These are phyloP conservation scores for Epinotia nisella DNA, from an alignment of 2,888 invertebrate species.

Conservation along the genomic window DNA sequence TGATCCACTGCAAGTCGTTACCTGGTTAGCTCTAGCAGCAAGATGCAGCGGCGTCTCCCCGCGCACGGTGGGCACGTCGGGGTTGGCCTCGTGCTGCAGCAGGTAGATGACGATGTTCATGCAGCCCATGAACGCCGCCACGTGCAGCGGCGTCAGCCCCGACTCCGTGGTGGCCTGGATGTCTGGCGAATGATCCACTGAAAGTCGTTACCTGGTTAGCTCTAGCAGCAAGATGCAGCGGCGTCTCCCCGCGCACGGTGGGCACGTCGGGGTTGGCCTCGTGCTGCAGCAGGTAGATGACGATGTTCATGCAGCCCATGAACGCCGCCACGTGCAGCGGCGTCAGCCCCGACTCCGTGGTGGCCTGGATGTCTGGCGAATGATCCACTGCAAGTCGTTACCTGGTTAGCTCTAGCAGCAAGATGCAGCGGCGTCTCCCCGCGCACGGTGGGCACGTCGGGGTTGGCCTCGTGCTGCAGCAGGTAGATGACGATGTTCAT, in stretches of 20 bases:
- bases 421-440: constrained; percentile 99
- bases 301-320: constrained; percentile 99
- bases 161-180: constrained; percentile 91
- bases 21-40: constrained; percentile 98
- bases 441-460: constrained; percentile 98
- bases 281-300: constrained; percentile 98
- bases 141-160: constrained; percentile 98
- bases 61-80: constrained; percentile 98
- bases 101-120: constrained; percentile 99
- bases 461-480: constrained; percentile 98
- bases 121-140: constrained; percentile 99
- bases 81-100: constrained; percentile 98
- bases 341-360: constrained; percentile 94
- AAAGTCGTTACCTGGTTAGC: no score
- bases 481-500: constrained; percentile 99
- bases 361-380: constrained; percentile 86
- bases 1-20: no score
- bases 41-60: constrained; percentile 99
- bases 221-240: constrained; percentile 98
- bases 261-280: constrained; percentile 99
- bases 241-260: constrained; percentile 99
- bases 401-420: constrained; percentile 98
- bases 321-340: constrained; percentile 99
- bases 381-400: no score
- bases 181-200: constrained; percentile 68